Percentiles rank a stretch among this genome's conserved stretches.
Evolutionary conservation across 2,797 vertebrate species (phyloP).

Genomic region (Coregonus suidteri): DNA sequence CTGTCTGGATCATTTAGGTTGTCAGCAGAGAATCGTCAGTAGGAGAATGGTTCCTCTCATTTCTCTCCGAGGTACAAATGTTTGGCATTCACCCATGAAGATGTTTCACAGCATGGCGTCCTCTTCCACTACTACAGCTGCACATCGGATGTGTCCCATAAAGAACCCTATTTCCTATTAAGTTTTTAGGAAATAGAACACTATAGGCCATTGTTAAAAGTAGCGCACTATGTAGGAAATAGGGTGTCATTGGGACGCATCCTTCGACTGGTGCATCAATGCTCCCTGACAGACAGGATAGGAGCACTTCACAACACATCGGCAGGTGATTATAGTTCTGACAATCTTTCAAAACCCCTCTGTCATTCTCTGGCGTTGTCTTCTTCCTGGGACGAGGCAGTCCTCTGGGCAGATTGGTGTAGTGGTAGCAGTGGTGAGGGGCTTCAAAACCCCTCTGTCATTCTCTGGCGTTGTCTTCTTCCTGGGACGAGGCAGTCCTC

Average conservation of each 20-base stretch:
- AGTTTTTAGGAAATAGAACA: too few species aligned
- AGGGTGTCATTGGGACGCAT: too few species aligned
- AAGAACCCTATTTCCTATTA: too few species aligned
- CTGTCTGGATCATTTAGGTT: conserved; percentile 54
- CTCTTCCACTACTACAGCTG: not conserved
- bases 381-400: not conserved
- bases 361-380: not conserved
- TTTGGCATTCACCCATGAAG: conserved; percentile 16
- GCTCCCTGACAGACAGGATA: conserved; percentile 31
- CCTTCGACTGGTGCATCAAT: conserved; percentile 21
- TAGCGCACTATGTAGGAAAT: too few species aligned
- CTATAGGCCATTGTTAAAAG: too few species aligned
- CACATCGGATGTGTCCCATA: too few species aligned
- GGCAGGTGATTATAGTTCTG: not conserved
- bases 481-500: too few species aligned
- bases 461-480: too few species aligned
- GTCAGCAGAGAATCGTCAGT: conserved; percentile 17
- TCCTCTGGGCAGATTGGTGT: too few species aligned
- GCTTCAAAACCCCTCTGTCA: too few species aligned
- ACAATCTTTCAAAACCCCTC: not conserved
- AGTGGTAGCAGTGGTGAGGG: too few species aligned
- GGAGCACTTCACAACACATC: conserved; percentile 49
- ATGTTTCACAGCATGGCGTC: conserved; percentile 12
- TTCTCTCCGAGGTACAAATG: conserved; percentile 18
- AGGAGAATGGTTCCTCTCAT: conserved; percentile 12